Evolutionary conservation across 2,113 vertebrate species (phyloP).

Genomic region (Fulica atra): DNA sequence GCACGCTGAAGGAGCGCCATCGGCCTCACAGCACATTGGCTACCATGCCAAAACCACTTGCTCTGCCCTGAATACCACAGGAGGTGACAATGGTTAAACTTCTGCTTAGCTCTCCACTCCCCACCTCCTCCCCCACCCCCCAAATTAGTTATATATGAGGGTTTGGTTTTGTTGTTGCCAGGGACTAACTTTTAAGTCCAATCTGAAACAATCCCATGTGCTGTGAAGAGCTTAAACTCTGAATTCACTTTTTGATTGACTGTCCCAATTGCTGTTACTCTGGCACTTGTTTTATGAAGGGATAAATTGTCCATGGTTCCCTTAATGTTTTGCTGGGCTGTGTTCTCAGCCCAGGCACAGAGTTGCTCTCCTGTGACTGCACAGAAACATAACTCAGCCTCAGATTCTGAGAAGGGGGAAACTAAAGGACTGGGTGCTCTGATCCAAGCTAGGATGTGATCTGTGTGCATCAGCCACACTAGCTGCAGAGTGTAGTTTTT

Average conservation of each 20-base stretch:
- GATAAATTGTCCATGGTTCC: neutral
- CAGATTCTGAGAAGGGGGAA: neutral
- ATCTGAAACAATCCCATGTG: neutral
- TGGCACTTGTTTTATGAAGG: neutral
- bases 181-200: neutral
- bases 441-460: neutral
- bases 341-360: neutral
- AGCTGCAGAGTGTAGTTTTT: neutral
- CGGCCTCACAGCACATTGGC: neutral
- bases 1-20: neutral
- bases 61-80: neutral
- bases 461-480: neutral
- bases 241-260: neutral
- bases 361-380: neutral
- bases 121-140: no score
- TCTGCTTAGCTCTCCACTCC: neutral
- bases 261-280: neutral
- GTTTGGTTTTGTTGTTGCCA: neutral
- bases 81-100: neutral
- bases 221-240: neutral
- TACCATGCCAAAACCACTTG: neutral
- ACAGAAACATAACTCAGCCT: neutral
- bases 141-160: neutral
- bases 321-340: neutral
- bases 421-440: neutral